Evolutionary conservation across 2,888 invertebrate species (phyloP).

Genomic region (Oscheius sp.): DNA sequence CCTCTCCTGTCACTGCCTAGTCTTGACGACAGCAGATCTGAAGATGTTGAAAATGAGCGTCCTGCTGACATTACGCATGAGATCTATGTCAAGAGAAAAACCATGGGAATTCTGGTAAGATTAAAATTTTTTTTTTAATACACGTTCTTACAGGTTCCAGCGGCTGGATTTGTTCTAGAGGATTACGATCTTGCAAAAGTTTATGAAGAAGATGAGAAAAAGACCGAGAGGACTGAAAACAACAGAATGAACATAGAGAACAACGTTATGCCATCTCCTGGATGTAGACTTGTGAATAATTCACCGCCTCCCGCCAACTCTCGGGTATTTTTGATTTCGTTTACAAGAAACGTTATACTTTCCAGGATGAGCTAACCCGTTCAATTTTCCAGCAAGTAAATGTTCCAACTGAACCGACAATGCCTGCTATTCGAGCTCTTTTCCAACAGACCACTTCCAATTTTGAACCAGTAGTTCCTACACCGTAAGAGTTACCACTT

Average conservation of each 20-base stretch:
- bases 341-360: too few relatives aligned
- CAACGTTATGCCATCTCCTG: not conserved
- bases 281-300: not conserved
- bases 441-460: not conserved
- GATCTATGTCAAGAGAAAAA: slow-evolving; percentile 6
- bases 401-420: too few relatives aligned
- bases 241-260: slow-evolving; percentile 22
- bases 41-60: slow-evolving; percentile 23
- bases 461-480: not conserved
- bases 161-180: slow-evolving; percentile 30
- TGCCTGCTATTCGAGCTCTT: slow-evolving; percentile 19
- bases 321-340: too few relatives aligned
- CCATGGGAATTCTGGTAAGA: slow-evolving; percentile 22
- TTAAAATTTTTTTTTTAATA: not conserved
- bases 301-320: too few relatives aligned
- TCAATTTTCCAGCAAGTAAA: too few relatives aligned
- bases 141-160: slow-evolving; percentile 24
- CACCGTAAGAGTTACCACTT: not conserved
- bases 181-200: slow-evolving; percentile 28
- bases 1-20: not conserved
- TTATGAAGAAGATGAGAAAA: slow-evolving; percentile 31
- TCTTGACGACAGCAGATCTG: not conserved
- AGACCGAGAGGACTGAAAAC: slow-evolving; percentile 12
- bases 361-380: too few relatives aligned
- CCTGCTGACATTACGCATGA: not conserved